Conservation (phyloP, 2,113 vertebrate genomes). For the Myiopsitta monachus region DNA sequence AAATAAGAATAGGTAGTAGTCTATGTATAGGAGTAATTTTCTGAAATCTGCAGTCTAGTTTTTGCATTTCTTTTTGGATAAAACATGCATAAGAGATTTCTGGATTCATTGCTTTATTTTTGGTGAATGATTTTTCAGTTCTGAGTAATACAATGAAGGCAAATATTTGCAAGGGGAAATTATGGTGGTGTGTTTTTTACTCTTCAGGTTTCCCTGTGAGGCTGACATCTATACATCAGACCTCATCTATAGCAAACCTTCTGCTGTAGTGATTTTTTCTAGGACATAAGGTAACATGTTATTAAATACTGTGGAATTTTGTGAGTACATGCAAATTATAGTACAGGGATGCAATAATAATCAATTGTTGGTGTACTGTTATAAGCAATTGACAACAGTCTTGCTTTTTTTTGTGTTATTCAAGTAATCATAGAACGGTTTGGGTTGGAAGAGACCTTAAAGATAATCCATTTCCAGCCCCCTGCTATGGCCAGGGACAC, state of each 20-base stretch:
- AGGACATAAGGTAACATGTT: background rate
- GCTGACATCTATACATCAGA: background rate
- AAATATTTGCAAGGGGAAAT: background rate
- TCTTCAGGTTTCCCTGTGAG: background rate
- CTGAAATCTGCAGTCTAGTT: background rate
- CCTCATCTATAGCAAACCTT: background rate
- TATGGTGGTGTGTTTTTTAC: background rate
- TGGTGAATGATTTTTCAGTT: background rate
- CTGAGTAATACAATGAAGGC: background rate
- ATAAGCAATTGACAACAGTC: background rate
- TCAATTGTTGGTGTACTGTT: background rate
- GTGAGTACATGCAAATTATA: background rate
- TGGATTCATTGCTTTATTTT: background rate
- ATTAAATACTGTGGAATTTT: background rate
- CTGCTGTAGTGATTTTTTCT: background rate
- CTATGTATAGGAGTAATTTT: background rate
- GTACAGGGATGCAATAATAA: background rate
- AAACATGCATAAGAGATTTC: background rate
- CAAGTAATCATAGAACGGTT: background rate
- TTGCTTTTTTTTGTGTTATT: background rate
- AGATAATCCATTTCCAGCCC: background rate
- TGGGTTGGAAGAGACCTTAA: background rate
- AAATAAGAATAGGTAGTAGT: background rate
- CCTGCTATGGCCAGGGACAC: background rate
- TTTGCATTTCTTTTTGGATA: background rate